These are phyloP conservation scores for Isoperla grammatica DNA, from an alignment of 2,888 invertebrate species.

Conservation along the genomic window DNA sequence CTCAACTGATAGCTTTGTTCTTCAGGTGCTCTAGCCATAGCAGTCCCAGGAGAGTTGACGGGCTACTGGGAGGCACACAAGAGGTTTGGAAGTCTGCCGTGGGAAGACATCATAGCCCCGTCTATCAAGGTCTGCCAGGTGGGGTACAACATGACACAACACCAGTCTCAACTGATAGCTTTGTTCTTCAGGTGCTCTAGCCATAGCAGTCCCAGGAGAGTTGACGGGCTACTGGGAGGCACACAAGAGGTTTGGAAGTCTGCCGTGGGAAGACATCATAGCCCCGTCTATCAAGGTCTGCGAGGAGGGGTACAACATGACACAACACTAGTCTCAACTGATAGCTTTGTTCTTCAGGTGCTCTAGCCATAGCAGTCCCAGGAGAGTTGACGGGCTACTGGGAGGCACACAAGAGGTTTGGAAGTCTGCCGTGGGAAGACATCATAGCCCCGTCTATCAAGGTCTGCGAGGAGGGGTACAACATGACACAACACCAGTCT, in stretches of 20 bases:
- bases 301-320: conserved; percentile 56
- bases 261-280: conserved; percentile 73
- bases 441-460: conserved; percentile 60
- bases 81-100: conserved; percentile 67
- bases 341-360: conserved; percentile 47
- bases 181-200: conserved; percentile 51
- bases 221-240: conserved; percentile 77
- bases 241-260: conserved; percentile 64
- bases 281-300: conserved; percentile 60
- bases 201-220: conserved; percentile 88
- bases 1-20: too few relatives aligned
- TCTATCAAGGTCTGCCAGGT: conserved; percentile 57
- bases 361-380: conserved; percentile 77
- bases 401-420: conserved; percentile 67
- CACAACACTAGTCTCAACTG: conserved; percentile 40
- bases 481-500: conserved; percentile 46
- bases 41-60: conserved; percentile 83
- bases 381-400: conserved; percentile 84
- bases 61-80: conserved; percentile 78
- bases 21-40: conserved; percentile 64
- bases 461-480: conserved; percentile 60
- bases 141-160: conserved; percentile 55
- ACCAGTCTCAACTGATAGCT: too few relatives aligned
- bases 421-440: conserved; percentile 69
- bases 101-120: conserved; percentile 66